These are phyloP conservation scores for Scalopus aquaticus DNA, from an alignment of 2,113 vertebrate species.

Conservation along the genomic window DNA sequence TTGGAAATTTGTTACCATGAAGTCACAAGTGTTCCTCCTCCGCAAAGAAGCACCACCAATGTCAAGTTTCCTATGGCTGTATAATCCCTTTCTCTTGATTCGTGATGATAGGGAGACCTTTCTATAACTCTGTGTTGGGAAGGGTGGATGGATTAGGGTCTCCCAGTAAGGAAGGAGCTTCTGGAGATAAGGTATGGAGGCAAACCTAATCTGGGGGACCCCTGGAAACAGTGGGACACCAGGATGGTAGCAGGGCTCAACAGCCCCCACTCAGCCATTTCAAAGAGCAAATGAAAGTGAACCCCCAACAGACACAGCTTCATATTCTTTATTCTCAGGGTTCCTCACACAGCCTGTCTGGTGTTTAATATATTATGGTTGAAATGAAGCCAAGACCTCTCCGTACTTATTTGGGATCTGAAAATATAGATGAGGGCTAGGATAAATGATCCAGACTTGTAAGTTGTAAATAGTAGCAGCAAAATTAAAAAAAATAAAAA, in stretches of 20 bases:
- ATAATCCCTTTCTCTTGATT: background rate
- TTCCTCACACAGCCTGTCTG: background rate
- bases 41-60: background rate
- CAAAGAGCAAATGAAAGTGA: background rate
- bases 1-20: conserved; percentile 36
- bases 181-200: background rate
- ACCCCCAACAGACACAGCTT: background rate
- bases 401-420: background rate
- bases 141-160: fast-evolving
- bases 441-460: background rate
- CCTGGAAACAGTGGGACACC: background rate
- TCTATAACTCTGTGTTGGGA: background rate
- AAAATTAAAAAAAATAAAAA: background rate
- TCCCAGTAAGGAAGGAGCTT: background rate
- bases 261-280: background rate
- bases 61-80: background rate
- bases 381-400: background rate
- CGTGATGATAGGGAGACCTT: background rate
- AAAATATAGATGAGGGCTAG: background rate
- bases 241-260: background rate
- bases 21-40: conserved; percentile 23
- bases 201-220: background rate
- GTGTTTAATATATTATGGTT: background rate
- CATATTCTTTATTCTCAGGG: too few relatives aligned
- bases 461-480: background rate